Evolutionary conservation across 1,140 invertebrate species (phyloP), one percentile per base, ranked within the genome.

Genomic region (Lepeophtheirus salmonis): DNA sequence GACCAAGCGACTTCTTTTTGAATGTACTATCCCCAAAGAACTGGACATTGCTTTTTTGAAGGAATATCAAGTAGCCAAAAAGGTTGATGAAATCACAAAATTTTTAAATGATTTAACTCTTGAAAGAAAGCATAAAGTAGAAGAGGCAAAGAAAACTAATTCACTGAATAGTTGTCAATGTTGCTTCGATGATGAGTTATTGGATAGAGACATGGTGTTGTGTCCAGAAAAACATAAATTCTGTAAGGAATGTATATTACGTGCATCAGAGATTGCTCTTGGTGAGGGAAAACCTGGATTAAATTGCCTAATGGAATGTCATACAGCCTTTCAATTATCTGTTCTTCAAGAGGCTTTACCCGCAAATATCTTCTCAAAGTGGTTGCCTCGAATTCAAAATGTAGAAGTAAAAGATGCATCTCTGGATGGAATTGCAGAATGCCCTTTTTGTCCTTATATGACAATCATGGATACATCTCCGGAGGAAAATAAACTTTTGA

Each of bases 371-470:
- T 79, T 80, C 61, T 78, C 75, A 22, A 74, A 70, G 63, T 65
- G 79, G 20, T 64, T 77, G 0, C 67, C 69, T 21, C 74, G 75
- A 55, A 68, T 75, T 56, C 77, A 80, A 66, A 70, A 76, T 30
- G 75, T 74, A 53, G 80, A 82, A 69, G 70, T 82, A 1, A 72
- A 71, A 64, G 72, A 72, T 20, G 79, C 80, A 2, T 73, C 73
- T 23, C 72, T 82, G 22, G 74, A 78, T 25, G 78, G 77, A 61
- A 69, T 82, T 22, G 79, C 77, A 16, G 69, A 68, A 0, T 83
- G 80, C 68, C 79, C 79, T 2, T 81, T 80, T 66, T 82, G 80
- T 68, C 73, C 75, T 59, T 81, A 77, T 68, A 74, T 74, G 21
- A 76, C 74, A n/a, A 79, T 80, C 64, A 73, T 73, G 69, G 49